Evolutionary conservation across 2,113 vertebrate species (phyloP).

Genomic region (Octodon degus): DNA sequence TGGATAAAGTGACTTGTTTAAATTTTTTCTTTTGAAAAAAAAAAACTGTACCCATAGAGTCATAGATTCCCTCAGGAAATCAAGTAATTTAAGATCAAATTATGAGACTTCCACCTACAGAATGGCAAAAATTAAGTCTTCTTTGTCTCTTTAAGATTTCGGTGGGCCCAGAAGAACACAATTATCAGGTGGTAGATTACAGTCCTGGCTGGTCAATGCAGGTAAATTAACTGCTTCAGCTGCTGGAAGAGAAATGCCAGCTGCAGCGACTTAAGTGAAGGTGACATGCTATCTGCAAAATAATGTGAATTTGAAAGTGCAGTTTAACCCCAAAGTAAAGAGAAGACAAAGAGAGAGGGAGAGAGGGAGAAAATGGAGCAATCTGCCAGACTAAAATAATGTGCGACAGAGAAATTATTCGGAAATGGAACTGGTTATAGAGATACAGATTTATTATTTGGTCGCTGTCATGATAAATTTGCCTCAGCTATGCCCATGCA

Average conservation of each 20-base stretch:
- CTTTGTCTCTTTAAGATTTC: slow-evolving; percentile 60
- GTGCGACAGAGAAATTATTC: slow-evolving; percentile 86
- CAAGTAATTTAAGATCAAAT: slow-evolving; percentile 79
- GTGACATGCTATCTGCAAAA: slow-evolving; percentile 87
- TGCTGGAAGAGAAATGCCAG: slow-evolving; percentile 83
- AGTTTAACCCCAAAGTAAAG: slow-evolving; percentile 83
- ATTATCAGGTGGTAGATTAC: slow-evolving; percentile 86
- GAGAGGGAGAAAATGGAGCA: slow-evolving; percentile 72
- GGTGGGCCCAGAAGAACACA: slow-evolving; percentile 78
- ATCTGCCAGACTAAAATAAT: slow-evolving; percentile 85
- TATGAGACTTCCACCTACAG: slow-evolving; percentile 80
- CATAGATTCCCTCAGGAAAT: slow-evolving; percentile 68
- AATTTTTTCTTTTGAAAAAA: neutral
- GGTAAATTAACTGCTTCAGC: slow-evolving; percentile 87
- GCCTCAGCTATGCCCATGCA: slow-evolving; percentile 76
- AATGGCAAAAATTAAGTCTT: slow-evolving; percentile 62
- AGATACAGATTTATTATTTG: slow-evolving; percentile 86
- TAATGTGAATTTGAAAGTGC: slow-evolving; percentile 83
- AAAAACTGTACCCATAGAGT: slow-evolving; percentile 1
- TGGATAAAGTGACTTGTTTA: slow-evolving; percentile 71
- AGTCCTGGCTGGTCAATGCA: slow-evolving; percentile 86
- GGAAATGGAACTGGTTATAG: slow-evolving; percentile 84
- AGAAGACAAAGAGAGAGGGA: slow-evolving; percentile 58
- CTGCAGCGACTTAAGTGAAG: slow-evolving; percentile 83
- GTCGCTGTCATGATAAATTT: slow-evolving; percentile 86